Base-by-base conservation (phyloP, 2,888 invertebrate species). In the Leptinotarsa haldemani region DNA sequence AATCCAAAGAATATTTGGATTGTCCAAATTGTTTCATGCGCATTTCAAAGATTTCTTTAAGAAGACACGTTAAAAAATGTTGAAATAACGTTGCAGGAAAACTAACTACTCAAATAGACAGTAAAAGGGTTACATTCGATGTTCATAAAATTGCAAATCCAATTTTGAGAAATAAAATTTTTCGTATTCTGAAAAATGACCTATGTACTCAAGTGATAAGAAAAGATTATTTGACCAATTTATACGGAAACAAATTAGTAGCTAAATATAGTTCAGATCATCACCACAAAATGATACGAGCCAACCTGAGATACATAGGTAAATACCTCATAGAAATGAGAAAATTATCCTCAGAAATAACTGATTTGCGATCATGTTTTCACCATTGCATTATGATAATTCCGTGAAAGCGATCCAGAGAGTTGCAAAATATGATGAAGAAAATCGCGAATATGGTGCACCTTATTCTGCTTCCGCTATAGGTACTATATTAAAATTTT, bases 401-500 rank as follows among this genome's bases (percentile, higher is more conserved):
- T 25, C 53, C 46, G 73, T 73, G 16, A 53, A 52, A 22, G 56
- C 72, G 12, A 73, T 69, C 52, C 56, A 15, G 0, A 53, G 16
- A 65, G 65, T 73, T 64, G 72, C 72, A 47, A 65, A 65, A 20
- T 68, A 61, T 20, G 53, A 72, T 64, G 63, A 46, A 50, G 56
- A 64, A 25, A 53, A 64, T 9, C 58, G 69, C 3, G 65, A 68
- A 46, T 69, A 52, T 64, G 46, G 47, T 46, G 52, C 72, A 18
- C 72, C 69, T 1, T 53, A 53, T 30, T 64, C 72, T n/a, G 69
- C 73, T 18, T 68, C 47, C 15, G 50, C 67, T 18, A 25, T 72
- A 12, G 72, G 67, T 1, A 72, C 72, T 22, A 58, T 72, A 7
- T 16, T 72, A 15, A 72, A 68, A 72, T 68, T 68, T 30, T 72